phyloP scores from a whole-genome alignment of 2,888 invertebrate genomes.

The Galeopsomyia nigrocyanea region DNA sequence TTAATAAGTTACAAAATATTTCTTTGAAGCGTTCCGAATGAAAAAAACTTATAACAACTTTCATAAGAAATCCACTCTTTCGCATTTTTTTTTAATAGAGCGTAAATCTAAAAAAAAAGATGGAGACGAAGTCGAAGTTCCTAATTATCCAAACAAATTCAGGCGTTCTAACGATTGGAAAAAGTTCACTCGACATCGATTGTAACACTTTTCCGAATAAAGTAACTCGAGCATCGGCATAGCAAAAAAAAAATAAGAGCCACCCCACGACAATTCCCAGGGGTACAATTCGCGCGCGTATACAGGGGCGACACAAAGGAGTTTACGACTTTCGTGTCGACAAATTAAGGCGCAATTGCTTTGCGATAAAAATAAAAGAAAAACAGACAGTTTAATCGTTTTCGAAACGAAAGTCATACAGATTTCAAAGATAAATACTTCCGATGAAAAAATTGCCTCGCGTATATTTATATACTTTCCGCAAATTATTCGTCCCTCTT shows the following conservation, averaged over 20 bases:
- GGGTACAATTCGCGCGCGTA: not conserved
- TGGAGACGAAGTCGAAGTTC: too few relatives aligned
- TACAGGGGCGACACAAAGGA: not conserved
- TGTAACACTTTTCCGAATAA: slow-evolving; percentile 5
- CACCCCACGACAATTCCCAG: not conserved
- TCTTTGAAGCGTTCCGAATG: too few relatives aligned
- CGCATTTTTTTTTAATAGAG: too few relatives aligned
- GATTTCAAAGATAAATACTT: too few relatives aligned
- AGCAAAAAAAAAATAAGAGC: not conserved
- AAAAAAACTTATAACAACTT: too few relatives aligned
- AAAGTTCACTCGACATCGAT: not conserved
- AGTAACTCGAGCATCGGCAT: slow-evolving; percentile 1
- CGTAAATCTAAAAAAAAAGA: too few relatives aligned
- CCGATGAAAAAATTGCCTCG: too few relatives aligned
- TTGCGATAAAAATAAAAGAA: not conserved
- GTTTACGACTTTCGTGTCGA: slow-evolving; percentile 16
- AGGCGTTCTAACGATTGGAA: slow-evolving; percentile 1
- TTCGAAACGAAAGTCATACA: slow-evolving; percentile 8
- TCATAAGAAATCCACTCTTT: too few relatives aligned
- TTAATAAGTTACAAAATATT: too few relatives aligned
- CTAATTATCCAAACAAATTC: too few relatives aligned
- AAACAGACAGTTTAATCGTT: slow-evolving; percentile 19
- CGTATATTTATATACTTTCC: too few relatives aligned
- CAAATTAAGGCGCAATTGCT: not conserved
- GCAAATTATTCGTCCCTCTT: too few relatives aligned